Percentiles rank a stretch among this genome's conserved stretches.
These are phyloP conservation scores for Cataglyphis rosenhaueri DNA, from an alignment of 2,888 invertebrate species.

Conservation along the genomic window DNA sequence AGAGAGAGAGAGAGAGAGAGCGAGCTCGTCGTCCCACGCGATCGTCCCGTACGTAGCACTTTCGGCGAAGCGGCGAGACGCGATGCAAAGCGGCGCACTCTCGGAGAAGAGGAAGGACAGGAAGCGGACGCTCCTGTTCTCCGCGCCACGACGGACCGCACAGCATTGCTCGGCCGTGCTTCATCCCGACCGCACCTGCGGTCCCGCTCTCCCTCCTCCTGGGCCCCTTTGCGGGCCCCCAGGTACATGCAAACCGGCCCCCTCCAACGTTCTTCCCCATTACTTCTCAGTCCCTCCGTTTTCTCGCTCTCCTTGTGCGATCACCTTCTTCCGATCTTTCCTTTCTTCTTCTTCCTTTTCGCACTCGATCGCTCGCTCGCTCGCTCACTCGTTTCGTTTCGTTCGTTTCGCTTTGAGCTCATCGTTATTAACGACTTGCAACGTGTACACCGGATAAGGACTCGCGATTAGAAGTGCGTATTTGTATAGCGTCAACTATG, in stretches of 20 bases:
- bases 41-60: neutral
- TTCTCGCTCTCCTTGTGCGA: conserved; percentile 54
- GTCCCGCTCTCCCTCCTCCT: conserved; percentile 57
- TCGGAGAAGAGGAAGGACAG: neutral
- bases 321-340: conserved; percentile 26
- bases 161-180: conserved; percentile 75
- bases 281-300: conserved; percentile 18
- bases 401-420: neutral
- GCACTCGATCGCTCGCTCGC: neutral
- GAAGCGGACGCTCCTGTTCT: conserved; percentile 45
- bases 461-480: neutral
- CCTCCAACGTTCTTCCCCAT: conserved; percentile 52
- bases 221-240: conserved; percentile 32
- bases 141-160: conserved; percentile 65
- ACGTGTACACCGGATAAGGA: neutral
- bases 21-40: neutral
- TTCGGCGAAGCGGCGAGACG: neutral
- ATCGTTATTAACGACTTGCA: conserved; percentile 25
- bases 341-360: conserved; percentile 15
- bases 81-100: neutral
- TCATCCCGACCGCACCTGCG: conserved; percentile 80
- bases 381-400: neutral
- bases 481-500: neutral
- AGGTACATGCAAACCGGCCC: conserved; percentile 27
- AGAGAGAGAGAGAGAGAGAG: no score